These are phyloP conservation scores for Numenius arquata DNA, from an alignment of 2,113 vertebrate genomes.

Conservation along the genomic window DNA sequence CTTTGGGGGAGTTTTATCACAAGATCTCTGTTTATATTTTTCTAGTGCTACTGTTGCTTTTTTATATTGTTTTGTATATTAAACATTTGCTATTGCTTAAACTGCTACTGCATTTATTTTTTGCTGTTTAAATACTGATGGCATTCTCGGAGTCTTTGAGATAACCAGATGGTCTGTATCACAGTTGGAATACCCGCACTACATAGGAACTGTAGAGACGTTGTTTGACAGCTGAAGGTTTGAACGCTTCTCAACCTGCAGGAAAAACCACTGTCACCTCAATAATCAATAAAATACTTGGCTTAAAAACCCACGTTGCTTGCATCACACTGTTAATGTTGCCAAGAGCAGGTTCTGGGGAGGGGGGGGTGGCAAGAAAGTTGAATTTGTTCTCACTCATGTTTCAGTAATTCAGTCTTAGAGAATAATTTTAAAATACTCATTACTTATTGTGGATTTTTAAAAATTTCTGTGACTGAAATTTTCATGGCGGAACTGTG, in stretches of 20 bases:
- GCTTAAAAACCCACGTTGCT: neutral
- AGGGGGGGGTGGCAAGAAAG: neutral
- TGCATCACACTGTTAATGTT: neutral
- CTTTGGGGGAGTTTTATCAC: neutral
- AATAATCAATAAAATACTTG: neutral
- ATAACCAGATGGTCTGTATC: neutral
- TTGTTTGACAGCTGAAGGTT: neutral
- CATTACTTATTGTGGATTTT: neutral
- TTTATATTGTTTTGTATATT: neutral
- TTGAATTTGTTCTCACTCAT: neutral
- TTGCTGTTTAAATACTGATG: neutral
- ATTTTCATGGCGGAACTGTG: neutral
- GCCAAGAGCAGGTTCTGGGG: neutral
- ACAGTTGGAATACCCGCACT: neutral
- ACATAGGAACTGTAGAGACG: rapidly evolving
- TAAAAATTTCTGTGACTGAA: neutral
- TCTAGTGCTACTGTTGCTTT: neutral
- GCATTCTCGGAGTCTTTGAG: neutral
- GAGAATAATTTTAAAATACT: neutral
- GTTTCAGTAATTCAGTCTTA: neutral
- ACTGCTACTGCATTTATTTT: neutral
- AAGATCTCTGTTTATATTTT: neutral
- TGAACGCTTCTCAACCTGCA: neutral
- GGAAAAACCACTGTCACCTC: neutral
- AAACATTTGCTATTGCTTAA: neutral